Evolutionary conservation across 2,888 invertebrate species (phyloP).

Genomic region (Leistus spinibarbis): DNA sequence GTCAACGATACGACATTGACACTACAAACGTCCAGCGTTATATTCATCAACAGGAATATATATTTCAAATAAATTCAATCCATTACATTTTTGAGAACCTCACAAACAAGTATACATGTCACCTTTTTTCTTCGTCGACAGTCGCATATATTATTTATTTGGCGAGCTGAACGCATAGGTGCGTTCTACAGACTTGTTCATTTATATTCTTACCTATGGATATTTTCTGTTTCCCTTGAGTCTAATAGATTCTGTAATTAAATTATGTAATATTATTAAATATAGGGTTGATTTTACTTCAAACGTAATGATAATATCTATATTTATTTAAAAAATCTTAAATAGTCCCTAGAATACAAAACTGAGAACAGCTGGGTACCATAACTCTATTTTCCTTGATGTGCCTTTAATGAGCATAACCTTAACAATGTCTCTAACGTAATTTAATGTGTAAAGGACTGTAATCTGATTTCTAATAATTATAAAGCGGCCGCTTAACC

Average conservation of each 20-base stretch:
- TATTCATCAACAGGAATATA: background rate
- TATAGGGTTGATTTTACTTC: too few relatives aligned
- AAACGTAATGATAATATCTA: background rate
- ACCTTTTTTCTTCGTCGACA: too few relatives aligned
- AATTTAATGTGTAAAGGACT: constrained; percentile 19
- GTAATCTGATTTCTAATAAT: constrained; percentile 21
- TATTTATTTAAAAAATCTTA: too few relatives aligned
- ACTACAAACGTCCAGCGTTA: constrained; percentile 17
- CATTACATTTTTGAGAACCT: background rate
- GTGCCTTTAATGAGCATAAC: constrained; percentile 23
- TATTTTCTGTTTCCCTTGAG: too few relatives aligned
- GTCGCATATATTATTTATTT: too few relatives aligned
- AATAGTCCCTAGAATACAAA: background rate
- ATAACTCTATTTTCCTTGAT: constrained; percentile 19
- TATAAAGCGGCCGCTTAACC: constrained; percentile 24
- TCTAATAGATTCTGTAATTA: too few relatives aligned
- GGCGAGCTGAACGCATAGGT: too few relatives aligned
- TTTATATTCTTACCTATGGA: too few relatives aligned
- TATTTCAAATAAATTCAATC: background rate
- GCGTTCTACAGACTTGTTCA: too few relatives aligned
- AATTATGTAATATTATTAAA: too few relatives aligned
- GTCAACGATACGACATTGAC: constrained; percentile 20
- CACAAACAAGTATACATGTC: background rate
- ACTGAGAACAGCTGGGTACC: constrained; percentile 18
- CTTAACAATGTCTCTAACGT: background rate